Base-by-base conservation (phyloP, 2,888 invertebrate species). In the Ecdyonurus torrentis region DNA sequence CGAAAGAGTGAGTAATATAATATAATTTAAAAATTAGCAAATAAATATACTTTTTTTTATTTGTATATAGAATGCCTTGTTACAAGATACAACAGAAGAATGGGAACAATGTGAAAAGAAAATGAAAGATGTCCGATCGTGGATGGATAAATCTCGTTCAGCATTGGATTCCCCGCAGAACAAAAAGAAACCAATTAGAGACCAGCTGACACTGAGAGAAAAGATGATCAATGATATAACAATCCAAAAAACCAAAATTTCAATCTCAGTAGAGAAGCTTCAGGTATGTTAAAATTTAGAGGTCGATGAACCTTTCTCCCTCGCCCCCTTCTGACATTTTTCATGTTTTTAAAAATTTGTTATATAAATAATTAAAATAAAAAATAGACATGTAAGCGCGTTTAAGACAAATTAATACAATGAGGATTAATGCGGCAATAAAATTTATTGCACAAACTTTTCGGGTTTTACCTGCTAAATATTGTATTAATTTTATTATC, bases 61-160 rank as follows among this genome's bases (percentile, higher is more conserved):
- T 63, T 52, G 50, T 59, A 80, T 81, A 66, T 76, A 91, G 91
- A 88, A 89, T 73, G 87, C 90, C 59, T 77, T 92, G 69, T 80
- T 95, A 65, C 90, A 91, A 81, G 95, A 95, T 77, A 85, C 92
- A 62, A 87, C 89, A 60, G 93, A 94, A 74, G 94, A 95, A 78
- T 95, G 95, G 91, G 93, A 94, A 73, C 90, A 95, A 75, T 95
- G 93, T 76, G 94, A 95, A 76, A 88, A 84, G 74, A 95, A 96
- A 75, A 83, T 95, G 74, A 89, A 90, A 74, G 94, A 95, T 69
- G 89, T 91, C 59, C 85, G 85, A 65, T 81, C 81, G 67, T 96
- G 94, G 93, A 83, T 94, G 69, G 93, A 94, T 66, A 92, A 92
- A 71, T 86, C 92, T 7, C 81, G 83, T 67, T 82, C 84, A 67